phyloP scores from a whole-genome alignment of 1,140 invertebrate species.

The Drosophila malerkotliana region DNA sequence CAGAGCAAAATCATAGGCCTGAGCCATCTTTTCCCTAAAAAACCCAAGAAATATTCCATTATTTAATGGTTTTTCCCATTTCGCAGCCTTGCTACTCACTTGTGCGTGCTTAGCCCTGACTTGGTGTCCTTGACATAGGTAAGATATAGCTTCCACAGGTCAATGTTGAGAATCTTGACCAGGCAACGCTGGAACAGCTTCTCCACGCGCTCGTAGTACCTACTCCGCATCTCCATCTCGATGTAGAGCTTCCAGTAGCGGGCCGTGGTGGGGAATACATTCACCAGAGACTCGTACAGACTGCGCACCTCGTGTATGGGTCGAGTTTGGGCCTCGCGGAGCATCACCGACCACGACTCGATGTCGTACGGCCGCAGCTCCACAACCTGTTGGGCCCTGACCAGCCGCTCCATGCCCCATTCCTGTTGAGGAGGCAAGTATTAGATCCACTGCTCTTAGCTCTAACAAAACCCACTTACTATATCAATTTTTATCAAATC shows the following conservation, averaged over 20 bases:
- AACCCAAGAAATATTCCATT: background rate
- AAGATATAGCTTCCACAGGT: slow-evolving; percentile 99
- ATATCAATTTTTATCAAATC: slow-evolving; percentile 83
- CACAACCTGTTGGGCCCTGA: slow-evolving; percentile 91
- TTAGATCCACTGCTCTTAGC: background rate
- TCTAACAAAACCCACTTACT: slow-evolving; percentile 55
- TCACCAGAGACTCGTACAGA: slow-evolving; percentile 96
- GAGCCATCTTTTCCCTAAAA: slow-evolving; percentile 98
- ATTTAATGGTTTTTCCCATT: background rate
- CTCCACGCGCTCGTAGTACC: slow-evolving; percentile 99
- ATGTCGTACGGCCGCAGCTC: slow-evolving; percentile 95
- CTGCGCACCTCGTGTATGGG: slow-evolving; percentile 95
- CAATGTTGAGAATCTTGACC: slow-evolving; percentile 99
- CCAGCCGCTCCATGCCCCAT: slow-evolving; percentile 93
- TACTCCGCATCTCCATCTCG: slow-evolving; percentile 98
- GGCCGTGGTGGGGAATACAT: slow-evolving; percentile 97
- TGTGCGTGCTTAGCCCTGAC: slow-evolving; percentile 95
- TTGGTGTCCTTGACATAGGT: slow-evolving; percentile 99
- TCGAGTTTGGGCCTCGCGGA: slow-evolving; percentile 95
- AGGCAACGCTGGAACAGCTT: slow-evolving; percentile 99
- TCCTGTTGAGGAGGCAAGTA: slow-evolving; percentile 85
- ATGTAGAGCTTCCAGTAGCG: slow-evolving; percentile 99
- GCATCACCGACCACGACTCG: slow-evolving; percentile 97
- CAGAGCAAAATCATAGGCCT: slow-evolving; percentile 99
- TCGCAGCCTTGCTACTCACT: slow-evolving; percentile 87